These are phyloP conservation scores for Diloba caeruleocephala DNA, from an alignment of 2,888 invertebrate genomes.

Conservation along the genomic window DNA sequence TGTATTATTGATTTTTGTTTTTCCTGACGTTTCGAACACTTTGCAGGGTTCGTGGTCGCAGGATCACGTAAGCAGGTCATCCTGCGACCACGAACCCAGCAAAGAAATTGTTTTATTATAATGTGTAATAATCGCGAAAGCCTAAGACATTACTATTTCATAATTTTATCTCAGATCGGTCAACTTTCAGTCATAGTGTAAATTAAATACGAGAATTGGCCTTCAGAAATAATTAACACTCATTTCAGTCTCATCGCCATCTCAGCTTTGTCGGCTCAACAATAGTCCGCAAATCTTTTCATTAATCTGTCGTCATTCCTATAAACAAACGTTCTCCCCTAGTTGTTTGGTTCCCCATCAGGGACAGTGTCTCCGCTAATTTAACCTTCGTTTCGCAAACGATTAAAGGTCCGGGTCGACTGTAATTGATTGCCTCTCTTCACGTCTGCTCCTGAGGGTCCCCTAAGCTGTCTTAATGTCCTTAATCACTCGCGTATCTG, in stretches of 20 bases:
- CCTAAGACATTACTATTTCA: no score
- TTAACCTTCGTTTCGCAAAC: constrained; percentile 59
- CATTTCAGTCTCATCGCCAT: constrained; percentile 20
- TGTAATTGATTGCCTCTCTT: constrained; percentile 63
- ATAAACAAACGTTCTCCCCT: constrained; percentile 34
- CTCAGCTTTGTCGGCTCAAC: constrained; percentile 7
- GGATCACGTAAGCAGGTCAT: no score
- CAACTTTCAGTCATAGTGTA: background rate
- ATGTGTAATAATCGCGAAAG: no score
- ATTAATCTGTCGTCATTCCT: constrained; percentile 42
- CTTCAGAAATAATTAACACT: constrained; percentile 4
- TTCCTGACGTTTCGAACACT: no score
- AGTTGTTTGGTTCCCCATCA: constrained; percentile 53
- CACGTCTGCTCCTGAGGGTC: constrained; percentile 49
- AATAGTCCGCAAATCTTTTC: constrained; percentile 35
- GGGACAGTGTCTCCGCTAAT: constrained; percentile 69
- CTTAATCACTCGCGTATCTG: constrained; percentile 40
- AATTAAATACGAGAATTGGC: no score
- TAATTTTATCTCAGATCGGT: no score
- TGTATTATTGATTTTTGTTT: no score
- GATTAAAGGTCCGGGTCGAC: constrained; percentile 59
- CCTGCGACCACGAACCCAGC: no score
- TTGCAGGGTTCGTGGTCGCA: no score
- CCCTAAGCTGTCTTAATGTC: constrained; percentile 27
- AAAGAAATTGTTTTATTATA: no score